phyloP scores from a whole-genome alignment of 1,140 invertebrate species.

The Delia radicum region DNA sequence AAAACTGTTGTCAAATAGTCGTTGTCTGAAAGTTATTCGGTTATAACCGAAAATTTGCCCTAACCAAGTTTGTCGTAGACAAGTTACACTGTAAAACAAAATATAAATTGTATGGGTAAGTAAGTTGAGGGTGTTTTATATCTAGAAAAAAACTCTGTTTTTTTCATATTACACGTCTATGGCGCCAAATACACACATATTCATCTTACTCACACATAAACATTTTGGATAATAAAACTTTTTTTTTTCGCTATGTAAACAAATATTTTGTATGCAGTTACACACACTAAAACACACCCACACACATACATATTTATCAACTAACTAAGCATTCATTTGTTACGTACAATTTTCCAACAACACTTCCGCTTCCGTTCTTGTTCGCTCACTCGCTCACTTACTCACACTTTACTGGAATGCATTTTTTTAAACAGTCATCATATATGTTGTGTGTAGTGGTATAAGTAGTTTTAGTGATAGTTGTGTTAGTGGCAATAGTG shows the following conservation, averaged over 20 bases:
- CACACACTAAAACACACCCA: background rate
- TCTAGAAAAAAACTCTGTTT: background rate
- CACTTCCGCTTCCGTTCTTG: constrained; percentile 11
- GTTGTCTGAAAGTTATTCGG: too few relatives aligned
- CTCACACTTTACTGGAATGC: too few relatives aligned
- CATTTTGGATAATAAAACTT: background rate
- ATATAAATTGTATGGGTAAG: background rate
- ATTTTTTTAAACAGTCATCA: background rate
- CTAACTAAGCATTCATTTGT: constrained; percentile 17
- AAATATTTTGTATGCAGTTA: too few relatives aligned
- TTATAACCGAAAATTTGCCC: too few relatives aligned
- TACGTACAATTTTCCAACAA: constrained; percentile 8
- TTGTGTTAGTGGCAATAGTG: background rate
- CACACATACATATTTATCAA: background rate
- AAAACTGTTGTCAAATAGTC: too few relatives aligned
- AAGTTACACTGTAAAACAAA: background rate
- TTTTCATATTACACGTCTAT: background rate
- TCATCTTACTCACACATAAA: background rate
- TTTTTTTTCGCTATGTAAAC: background rate
- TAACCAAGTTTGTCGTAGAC: too few relatives aligned
- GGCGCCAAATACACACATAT: background rate
- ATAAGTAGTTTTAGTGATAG: background rate
- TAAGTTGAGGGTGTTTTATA: background rate
- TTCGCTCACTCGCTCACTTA: background rate
- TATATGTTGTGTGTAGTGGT: background rate